Base-by-base conservation (phyloP, 1,140 invertebrate genomes). In the Cydia strobilella region DNA sequence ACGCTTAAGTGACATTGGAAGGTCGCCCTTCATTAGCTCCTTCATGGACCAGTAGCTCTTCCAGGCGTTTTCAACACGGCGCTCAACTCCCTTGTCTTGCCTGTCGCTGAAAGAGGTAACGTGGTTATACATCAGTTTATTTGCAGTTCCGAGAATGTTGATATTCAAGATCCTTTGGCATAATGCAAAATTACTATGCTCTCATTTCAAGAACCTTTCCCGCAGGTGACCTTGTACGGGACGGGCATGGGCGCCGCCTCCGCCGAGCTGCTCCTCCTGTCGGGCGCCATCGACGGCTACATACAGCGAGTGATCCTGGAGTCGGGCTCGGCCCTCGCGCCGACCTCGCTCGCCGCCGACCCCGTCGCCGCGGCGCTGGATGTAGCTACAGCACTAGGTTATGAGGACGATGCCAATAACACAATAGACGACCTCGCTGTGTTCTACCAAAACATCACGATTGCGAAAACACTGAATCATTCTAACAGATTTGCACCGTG, bases 191-290 rank as follows among this genome's bases (percentile, higher is more conserved):
- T 39, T 9, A 9, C 35, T 39, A 35, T 7, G 35, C 7, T 39
- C 10, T 39, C 35, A 39, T 15, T 48, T 48, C 4, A 48, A 15
- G 45, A 48, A 15, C 15, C 1, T 48, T 48, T 39, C 45, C 45
- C n/a, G 4, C n/a, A 59, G 54, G 54, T 59, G 18, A 59, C 95
- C 0, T 80, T 96, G 10, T 94, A 96, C 80, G 96, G 96, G 0
- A 94, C 95, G 73, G 95, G 95, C 73, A 94, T 95, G 0, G 96
- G 96, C 4, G 89, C 89, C 25, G 79, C 79, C 0, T 78, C 86
- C 1, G 76, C 88, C 27, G 83, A 91, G 42, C 75, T 89, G 6
- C 77, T 92, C 0, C 73, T 90, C 6, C 39, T 90, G 20, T 88
- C 90, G 7, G 78, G 81, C 48, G 73, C 82, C 6, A 80, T 82